Conservation (phyloP, 1,140 invertebrate species). For the Berghia stephanieae region DNA sequence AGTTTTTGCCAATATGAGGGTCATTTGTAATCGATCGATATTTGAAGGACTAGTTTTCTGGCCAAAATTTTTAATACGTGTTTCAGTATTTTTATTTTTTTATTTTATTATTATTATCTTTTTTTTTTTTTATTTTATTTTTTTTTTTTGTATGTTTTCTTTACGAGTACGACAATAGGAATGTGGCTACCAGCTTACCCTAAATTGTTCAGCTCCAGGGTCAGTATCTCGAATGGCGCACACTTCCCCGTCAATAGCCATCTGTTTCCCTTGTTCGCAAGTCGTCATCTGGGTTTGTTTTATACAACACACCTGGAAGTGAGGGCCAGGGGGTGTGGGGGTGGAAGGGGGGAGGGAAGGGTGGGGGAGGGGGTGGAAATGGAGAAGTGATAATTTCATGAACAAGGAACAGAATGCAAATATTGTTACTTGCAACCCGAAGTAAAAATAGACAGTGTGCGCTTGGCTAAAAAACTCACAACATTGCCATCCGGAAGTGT, state of each 20-base stretch:
- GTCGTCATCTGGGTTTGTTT: constrained; percentile 54
- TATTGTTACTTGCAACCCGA: background rate
- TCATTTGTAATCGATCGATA: no score
- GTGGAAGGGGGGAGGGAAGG: no score
- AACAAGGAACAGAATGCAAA: background rate
- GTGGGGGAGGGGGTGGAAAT: background rate
- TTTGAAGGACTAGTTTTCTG: no score
- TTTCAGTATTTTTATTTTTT: background rate
- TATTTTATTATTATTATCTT: background rate
- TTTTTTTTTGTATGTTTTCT: background rate
- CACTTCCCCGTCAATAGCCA: constrained; percentile 44
- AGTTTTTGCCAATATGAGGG: no score
- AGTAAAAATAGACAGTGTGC: background rate
- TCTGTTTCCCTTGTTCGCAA: constrained; percentile 54
- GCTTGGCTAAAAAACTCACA: background rate
- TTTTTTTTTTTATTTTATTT: background rate
- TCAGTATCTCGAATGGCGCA: constrained; percentile 53
- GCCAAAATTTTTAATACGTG: no score
- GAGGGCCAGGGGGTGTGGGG: no score
- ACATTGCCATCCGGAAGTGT: no score
- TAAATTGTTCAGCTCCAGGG: constrained; percentile 55
- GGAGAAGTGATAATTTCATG: background rate
- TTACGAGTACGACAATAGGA: background rate
- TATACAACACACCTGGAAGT: constrained; percentile 59
- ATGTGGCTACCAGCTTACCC: constrained; percentile 36